Conservation (phyloP, 2,888 invertebrate species). For the Zaprionus obscuricornis region DNA sequence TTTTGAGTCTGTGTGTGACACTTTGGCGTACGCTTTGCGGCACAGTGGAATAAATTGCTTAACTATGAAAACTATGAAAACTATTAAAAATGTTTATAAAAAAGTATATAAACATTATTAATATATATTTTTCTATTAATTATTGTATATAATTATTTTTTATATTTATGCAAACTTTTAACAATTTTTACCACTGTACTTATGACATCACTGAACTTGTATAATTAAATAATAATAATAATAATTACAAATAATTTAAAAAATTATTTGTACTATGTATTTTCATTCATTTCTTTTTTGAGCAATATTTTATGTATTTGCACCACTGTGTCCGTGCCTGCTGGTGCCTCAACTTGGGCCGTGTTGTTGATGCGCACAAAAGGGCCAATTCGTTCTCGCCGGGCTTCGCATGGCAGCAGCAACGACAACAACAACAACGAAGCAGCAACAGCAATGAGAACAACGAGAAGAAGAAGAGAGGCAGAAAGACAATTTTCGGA, state of each 20-base stretch:
- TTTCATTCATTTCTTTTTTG: background rate
- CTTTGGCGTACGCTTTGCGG: slow-evolving; percentile 43
- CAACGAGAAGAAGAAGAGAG: slow-evolving; percentile 24
- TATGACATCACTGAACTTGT: too few relatives aligned
- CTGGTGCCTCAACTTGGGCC: slow-evolving; percentile 59
- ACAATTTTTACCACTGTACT: too few relatives aligned
- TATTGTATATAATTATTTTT: too few relatives aligned
- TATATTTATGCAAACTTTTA: too few relatives aligned
- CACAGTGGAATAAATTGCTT: slow-evolving; percentile 45
- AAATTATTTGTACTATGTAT: background rate
- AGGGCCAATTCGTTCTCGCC: slow-evolving; percentile 78
- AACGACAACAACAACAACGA: slow-evolving; percentile 29
- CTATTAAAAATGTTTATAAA: too few relatives aligned
- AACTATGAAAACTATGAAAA: too few relatives aligned
- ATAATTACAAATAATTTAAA: too few relatives aligned
- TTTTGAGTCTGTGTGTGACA: slow-evolving; percentile 44
- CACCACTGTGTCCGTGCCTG: slow-evolving; percentile 53
- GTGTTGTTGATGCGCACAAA: slow-evolving; percentile 74
- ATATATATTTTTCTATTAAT: too few relatives aligned
- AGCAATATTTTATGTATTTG: background rate
- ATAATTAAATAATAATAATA: too few relatives aligned
- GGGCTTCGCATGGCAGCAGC: slow-evolving; percentile 66
- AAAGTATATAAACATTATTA: too few relatives aligned
- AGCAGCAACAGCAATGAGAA: slow-evolving; percentile 30
- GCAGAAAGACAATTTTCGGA: slow-evolving; percentile 83